Evolutionary conservation across 2,888 invertebrate genomes (phyloP).

Genomic region (Antitype chi): DNA sequence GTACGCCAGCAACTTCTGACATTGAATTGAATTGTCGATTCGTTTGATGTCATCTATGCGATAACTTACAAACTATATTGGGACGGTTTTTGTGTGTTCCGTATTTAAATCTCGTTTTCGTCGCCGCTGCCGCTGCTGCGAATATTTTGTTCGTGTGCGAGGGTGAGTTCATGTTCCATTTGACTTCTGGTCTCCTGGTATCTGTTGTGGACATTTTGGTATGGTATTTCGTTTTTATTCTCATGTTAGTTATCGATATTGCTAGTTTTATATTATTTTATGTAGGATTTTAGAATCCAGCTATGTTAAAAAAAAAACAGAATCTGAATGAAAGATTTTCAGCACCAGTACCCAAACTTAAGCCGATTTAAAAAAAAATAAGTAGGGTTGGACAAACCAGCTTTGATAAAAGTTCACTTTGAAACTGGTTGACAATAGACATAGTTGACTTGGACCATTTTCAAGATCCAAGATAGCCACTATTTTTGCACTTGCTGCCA

Average conservation of each 20-base stretch:
- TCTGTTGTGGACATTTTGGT: constrained; percentile 11
- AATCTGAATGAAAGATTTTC: background rate
- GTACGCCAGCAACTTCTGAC: constrained; percentile 77
- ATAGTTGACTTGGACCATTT: too few relatives aligned
- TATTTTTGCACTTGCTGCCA: too few relatives aligned
- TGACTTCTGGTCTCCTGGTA: constrained; percentile 46
- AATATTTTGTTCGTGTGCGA: constrained; percentile 45
- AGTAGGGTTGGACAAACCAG: too few relatives aligned
- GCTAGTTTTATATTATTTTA: constrained; percentile 3
- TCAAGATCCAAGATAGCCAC: too few relatives aligned
- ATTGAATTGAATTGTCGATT: constrained; percentile 79
- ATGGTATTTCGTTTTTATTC: constrained; percentile 19
- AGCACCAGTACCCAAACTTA: background rate
- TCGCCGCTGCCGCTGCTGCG: constrained; percentile 38
- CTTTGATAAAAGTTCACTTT: too few relatives aligned
- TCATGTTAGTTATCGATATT: constrained; percentile 7
- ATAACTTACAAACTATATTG: constrained; percentile 67
- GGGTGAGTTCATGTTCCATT: constrained; percentile 17
- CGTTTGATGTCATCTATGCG: constrained; percentile 69
- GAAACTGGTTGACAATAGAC: too few relatives aligned
- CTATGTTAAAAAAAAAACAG: too few relatives aligned
- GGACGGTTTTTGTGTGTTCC: constrained; percentile 50
- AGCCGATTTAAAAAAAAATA: too few relatives aligned
- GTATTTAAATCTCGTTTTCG: constrained; percentile 59
- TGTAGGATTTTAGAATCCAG: background rate